These are phyloP conservation scores for Cerastoderma edule DNA, from an alignment of 2,888 invertebrate species.

Conservation along the genomic window DNA sequence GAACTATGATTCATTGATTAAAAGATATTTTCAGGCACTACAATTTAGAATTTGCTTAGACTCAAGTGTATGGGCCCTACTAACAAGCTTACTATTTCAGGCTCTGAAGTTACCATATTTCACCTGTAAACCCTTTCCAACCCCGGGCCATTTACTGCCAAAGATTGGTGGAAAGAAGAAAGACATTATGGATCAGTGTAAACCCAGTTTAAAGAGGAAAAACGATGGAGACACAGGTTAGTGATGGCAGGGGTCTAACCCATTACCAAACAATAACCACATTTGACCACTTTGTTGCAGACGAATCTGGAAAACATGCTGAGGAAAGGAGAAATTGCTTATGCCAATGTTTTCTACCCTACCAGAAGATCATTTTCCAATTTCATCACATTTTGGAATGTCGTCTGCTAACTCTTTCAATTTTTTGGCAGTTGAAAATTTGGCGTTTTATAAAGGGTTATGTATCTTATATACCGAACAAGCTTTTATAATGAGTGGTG, in stretches of 20 bases:
- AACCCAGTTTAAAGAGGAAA: conserved; percentile 90
- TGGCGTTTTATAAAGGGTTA: no score
- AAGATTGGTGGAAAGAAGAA: conserved; percentile 86
- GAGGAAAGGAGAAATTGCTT: neutral
- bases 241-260: neutral
- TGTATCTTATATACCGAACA: neutral
- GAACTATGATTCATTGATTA: no score
- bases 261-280: no score
- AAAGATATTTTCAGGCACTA: neutral
- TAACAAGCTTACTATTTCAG: conserved; percentile 64
- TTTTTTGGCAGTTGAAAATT: no score
- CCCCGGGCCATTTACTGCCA: conserved; percentile 92
- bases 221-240: conserved; percentile 82
- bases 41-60: neutral
- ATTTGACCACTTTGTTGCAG: no score
- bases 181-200: conserved; percentile 84
- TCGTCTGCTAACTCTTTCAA: no score
- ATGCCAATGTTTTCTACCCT: no score
- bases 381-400: no score
- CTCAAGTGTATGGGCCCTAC: neutral
- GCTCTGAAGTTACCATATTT: conserved; percentile 96
- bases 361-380: no score
- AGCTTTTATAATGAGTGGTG: no score
- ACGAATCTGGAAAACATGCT: neutral
- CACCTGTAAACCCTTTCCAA: conserved; percentile 94